Percentiles rank a stretch among this genome's conserved stretches.
Evolutionary conservation across 2,888 invertebrate species (phyloP).

Genomic region (Catocala nupta): DNA sequence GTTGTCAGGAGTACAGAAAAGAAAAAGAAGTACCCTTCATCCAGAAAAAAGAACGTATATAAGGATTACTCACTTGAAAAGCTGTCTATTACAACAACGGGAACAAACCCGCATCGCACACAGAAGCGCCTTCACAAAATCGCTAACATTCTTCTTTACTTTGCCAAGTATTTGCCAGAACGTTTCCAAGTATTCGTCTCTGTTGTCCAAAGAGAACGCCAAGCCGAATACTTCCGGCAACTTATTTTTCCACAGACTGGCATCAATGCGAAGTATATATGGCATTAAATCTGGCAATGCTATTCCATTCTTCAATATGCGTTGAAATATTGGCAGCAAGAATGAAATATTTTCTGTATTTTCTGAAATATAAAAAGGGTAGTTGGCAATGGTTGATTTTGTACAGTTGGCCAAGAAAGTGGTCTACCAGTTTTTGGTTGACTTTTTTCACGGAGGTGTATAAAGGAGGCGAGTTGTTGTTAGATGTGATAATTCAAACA

Average conservation of each 20-base stretch:
- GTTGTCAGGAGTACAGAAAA: too few relatives aligned
- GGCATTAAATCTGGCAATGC: slow-evolving; percentile 54
- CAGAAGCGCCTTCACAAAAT: slow-evolving; percentile 64
- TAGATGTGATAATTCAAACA: too few relatives aligned
- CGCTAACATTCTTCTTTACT: slow-evolving; percentile 42
- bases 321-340: slow-evolving; percentile 34
- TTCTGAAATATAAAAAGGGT: slow-evolving; percentile 27
- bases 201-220: slow-evolving; percentile 30
- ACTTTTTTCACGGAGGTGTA: too few relatives aligned
- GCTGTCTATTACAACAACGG: slow-evolving; percentile 56
- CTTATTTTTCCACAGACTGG: too few relatives aligned
- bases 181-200: slow-evolving; percentile 36
- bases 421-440: too few relatives aligned
- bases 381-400: too few relatives aligned
- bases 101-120: slow-evolving; percentile 55
- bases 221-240: slow-evolving; percentile 61
- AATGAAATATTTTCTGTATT: too few relatives aligned
- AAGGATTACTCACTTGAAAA: slow-evolving; percentile 60
- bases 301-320: slow-evolving; percentile 48
- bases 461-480: too few relatives aligned
- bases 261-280: slow-evolving; percentile 33
- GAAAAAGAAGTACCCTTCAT: too few relatives aligned
- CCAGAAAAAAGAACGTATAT: slow-evolving; percentile 14
- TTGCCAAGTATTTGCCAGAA: slow-evolving; percentile 53
- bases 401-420: too few relatives aligned